Base-by-base conservation (phyloP, 23 tunicate genomes). In the Ciona savignyi region DNA sequence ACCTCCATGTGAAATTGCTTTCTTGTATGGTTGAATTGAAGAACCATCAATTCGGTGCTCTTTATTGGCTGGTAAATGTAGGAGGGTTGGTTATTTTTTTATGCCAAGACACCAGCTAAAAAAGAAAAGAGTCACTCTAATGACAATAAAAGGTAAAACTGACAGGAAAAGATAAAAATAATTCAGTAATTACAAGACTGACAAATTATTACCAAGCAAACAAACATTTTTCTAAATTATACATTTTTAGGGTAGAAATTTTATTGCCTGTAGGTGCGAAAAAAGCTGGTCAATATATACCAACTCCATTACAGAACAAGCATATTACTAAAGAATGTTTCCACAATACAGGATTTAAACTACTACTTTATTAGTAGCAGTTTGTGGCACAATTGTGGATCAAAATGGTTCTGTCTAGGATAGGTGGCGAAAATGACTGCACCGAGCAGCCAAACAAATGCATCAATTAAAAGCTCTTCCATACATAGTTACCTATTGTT, bases 1-100 rank as follows among this genome's bases (percentile, higher is more conserved):
- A 91, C 97, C 97, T 84, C 97, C 97, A 62, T 91, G 97, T 1
- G 87, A 76, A 2, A 91, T 76, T 30, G 80, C 87, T n/a, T 68
- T 70, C 35, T 91, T 91, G 75, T 84, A 91, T 23, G 90, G 86
- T 71, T 91, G 97, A 4, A 91, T 73, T 0, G 78, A 56, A 32
- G 75, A 20, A 3, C 79, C 91, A 60, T 91, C 97, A 60, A 91
- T 68, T 42, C 72, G 65, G 75, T 84, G 80, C 3, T 72, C 83
- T 0, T 34, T 49, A 60, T 91, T 72, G 25, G 63, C 68, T 0
- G 84, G 65, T 2, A 81, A 76, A 9, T 90, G 90, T 90, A 90
- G 84, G 28, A 25, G 27, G 1, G 70, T 33, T 1, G 29, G 30
- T 19, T 66, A 33, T 26, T 66, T 66, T 26, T 29, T 2, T 25